Evolutionary conservation across 2,113 vertebrate species (phyloP), one percentile per base, ranked within the genome.

Genomic region (Amazona guildingii): DNA sequence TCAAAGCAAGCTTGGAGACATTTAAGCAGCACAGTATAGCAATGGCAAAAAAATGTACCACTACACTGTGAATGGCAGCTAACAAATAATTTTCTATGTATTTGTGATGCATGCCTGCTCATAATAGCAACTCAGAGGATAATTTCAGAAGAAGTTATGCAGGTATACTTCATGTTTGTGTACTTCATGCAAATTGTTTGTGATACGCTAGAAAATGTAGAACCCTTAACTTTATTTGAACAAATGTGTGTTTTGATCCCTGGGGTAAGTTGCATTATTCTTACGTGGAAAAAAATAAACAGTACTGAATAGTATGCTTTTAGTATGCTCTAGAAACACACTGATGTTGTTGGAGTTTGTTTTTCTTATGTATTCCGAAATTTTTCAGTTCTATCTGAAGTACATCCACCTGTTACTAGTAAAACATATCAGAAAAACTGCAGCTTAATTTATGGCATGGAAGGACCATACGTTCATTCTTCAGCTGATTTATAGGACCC

Each of bases 371-470:
- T 84, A 31, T 85, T 95, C 83, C 70, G 11, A 83, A 84, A 11
- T 55, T 33, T 85, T 95, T 55, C 51, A 73, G 41, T 83, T 90
- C 11, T 83, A 31, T 67, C 62, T 55, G 91, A 92, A 95, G 35
- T 66, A 67, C 27, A 44, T 70, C n/a, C 75, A 92, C 44, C 44
- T 87, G 61, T 55, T 55, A 63, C 78, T 57, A 79, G 21, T 35
- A 91, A 94, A 95, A 92, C 20, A 86, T 63, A 31, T 23, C 13
- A 93, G 48, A 24, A 44, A 91, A 82, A 89, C 57, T 94, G 43
- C 57, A 90, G 23, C 28, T 68, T 88, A 86, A 92, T 95, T 89
- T 92, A 67, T 55, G 11, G 9, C 52, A 37, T 41, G 16, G 37
- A 87, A 91, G 43, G 41, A 90, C 94, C 51, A 54, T 61, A 72